These are phyloP conservation scores for Monochamus saltuarius DNA, from an alignment of 1,140 invertebrate genomes.

Conservation along the genomic window DNA sequence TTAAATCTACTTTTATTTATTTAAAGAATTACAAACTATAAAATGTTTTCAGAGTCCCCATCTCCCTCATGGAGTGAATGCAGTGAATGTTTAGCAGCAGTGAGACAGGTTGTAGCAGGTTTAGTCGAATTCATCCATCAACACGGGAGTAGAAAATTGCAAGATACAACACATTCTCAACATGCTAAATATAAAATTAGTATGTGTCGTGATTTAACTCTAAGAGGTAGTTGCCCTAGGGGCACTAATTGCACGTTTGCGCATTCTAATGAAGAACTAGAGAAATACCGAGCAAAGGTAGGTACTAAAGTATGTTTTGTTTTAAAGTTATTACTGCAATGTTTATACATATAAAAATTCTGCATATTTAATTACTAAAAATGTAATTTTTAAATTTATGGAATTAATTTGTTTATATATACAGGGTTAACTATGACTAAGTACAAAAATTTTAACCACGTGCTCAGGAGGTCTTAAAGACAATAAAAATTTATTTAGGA, in stretches of 20 bases:
- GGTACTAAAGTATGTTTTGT: neutral
- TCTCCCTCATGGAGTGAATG: constrained; percentile 73
- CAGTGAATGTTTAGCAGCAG: constrained; percentile 75
- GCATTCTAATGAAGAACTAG: constrained; percentile 87
- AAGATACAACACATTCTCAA: constrained; percentile 61
- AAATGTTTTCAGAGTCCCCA: constrained; percentile 60
- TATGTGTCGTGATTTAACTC: constrained; percentile 82
- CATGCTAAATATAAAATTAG: constrained; percentile 87
- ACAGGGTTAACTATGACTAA: too few relatives aligned
- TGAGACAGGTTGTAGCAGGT: constrained; percentile 78
- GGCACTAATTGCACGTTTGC: constrained; percentile 88
- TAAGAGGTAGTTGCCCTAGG: constrained; percentile 78
- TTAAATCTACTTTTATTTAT: too few relatives aligned
- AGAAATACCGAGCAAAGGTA: constrained; percentile 62
- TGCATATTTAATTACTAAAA: too few relatives aligned
- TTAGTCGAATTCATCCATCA: constrained; percentile 84
- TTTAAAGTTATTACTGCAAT: too few relatives aligned
- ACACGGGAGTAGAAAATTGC: constrained; percentile 66
- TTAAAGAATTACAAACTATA: too few relatives aligned
- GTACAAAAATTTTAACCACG: too few relatives aligned
- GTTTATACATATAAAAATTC: too few relatives aligned
- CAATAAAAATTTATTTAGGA: too few relatives aligned
- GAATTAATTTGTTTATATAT: too few relatives aligned
- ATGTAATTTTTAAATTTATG: too few relatives aligned
- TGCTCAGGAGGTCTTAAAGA: too few relatives aligned